Evolutionary conservation across 2,797 vertebrate species (phyloP).

Genomic region (Anguilla marmorata): DNA sequence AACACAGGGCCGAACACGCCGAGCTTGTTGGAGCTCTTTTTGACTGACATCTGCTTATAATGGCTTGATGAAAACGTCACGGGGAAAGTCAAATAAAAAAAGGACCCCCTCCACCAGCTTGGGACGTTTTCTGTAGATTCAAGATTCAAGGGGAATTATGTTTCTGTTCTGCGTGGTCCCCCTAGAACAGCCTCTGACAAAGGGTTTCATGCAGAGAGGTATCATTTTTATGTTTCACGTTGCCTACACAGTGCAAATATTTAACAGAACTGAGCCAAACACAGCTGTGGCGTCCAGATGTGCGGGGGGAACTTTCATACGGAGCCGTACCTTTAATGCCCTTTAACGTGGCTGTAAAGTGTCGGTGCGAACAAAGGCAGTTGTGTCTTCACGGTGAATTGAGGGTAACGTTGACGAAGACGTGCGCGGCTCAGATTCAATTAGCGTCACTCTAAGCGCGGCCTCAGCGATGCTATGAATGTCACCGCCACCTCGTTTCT

Average conservation of each 20-base stretch:
- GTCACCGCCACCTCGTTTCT: not conserved
- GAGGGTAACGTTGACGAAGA: not conserved
- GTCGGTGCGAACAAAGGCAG: conserved; percentile 9
- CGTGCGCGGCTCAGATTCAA: not conserved
- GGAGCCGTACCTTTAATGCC: not conserved
- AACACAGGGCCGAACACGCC: not conserved
- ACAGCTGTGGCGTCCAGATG: conserved; percentile 30
- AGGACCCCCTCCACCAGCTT: not conserved
- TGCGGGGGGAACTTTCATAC: not conserved
- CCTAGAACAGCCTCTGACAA: not conserved
- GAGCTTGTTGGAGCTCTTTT: not conserved
- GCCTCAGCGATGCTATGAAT: not conserved
- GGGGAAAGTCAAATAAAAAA: conserved; percentile 8
- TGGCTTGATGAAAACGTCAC: conserved; percentile 4
- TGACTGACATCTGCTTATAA: conserved; percentile 18
- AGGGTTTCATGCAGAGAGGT: not conserved
- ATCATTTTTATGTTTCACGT: conserved; percentile 32
- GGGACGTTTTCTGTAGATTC: not conserved
- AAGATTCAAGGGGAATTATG: not conserved
- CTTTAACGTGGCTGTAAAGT: conserved; percentile 16
- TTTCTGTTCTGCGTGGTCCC: conserved; percentile 1
- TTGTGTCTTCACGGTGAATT: not conserved
- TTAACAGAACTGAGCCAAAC: conserved; percentile 32
- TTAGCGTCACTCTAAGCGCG: not conserved
- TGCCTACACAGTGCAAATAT: conserved; percentile 32